Percentiles rank a stretch among this genome's conserved stretches.
Conservation (phyloP, 30 jellyfish, hydroid and myxozoan genomes). For the Pelagia noctiluca region DNA sequence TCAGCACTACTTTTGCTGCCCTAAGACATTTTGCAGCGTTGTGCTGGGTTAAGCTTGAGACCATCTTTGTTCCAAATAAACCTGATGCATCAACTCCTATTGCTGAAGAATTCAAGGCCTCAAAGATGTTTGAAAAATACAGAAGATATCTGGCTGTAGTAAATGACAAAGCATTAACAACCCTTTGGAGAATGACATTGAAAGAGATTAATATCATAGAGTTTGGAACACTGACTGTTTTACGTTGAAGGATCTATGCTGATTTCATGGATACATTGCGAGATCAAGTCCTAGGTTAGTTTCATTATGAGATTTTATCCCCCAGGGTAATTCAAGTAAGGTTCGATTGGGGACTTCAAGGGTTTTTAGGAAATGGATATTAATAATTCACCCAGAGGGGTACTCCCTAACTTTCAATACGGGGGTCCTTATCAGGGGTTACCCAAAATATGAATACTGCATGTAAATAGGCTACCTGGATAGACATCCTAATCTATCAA, state of each 20-base stretch:
- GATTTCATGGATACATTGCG: background rate
- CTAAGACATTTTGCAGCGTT: background rate
- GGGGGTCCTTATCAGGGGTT: background rate
- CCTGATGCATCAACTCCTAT: slow-evolving; percentile 1
- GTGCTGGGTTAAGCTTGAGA: background rate
- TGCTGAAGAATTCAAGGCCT: background rate
- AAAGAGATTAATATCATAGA: background rate
- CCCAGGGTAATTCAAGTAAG: no score
- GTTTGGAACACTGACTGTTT: background rate
- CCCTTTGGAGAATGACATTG: background rate
- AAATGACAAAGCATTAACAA: background rate
- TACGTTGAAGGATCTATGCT: background rate
- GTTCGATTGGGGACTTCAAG: no score
- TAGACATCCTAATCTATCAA: background rate
- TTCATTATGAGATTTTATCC: no score
- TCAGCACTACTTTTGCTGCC: background rate
- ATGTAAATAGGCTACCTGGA: background rate
- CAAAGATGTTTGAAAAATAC: background rate
- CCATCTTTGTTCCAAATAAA: background rate
- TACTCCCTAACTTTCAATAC: background rate
- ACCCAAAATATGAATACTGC: background rate
- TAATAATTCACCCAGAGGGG: no score
- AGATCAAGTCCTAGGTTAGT: background rate
- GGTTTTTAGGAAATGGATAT: no score
- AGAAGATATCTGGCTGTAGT: background rate